Conservation (phyloP, 2,113 vertebrate species). For the Gyps fulvus region DNA sequence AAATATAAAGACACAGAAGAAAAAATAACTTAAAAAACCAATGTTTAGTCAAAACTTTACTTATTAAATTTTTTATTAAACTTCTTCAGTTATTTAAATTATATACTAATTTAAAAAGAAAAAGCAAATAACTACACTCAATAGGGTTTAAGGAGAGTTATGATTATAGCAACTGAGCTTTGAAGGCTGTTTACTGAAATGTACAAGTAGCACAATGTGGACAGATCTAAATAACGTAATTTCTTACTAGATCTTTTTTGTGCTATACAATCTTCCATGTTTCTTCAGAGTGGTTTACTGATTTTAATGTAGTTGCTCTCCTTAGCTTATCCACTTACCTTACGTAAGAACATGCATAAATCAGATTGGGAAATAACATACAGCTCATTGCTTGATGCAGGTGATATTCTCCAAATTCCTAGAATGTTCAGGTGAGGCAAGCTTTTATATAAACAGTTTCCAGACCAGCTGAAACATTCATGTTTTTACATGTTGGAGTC, state of each 20-base stretch:
- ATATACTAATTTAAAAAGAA: background rate
- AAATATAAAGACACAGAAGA: background rate
- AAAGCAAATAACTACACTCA: background rate
- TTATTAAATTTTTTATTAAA: background rate
- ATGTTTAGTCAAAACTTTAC: background rate
- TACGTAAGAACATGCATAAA: background rate
- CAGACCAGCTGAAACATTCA: background rate
- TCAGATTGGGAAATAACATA: background rate
- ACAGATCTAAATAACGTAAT: background rate
- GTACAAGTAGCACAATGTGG: background rate
- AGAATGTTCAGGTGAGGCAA: background rate
- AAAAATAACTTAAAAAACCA: background rate
- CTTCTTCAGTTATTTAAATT: background rate
- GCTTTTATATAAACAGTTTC: background rate
- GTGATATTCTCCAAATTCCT: background rate
- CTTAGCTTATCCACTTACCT: background rate
- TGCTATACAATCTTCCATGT: background rate
- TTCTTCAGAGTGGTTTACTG: background rate
- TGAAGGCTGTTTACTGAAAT: background rate
- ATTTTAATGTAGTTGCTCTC: background rate
- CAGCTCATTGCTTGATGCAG: background rate
- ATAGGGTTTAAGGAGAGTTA: background rate
- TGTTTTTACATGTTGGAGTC: background rate
- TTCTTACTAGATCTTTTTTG: background rate
- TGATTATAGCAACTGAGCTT: background rate